These are phyloP conservation scores for Onychomys torridus DNA, from an alignment of 2,797 vertebrate species.

Conservation along the genomic window DNA sequence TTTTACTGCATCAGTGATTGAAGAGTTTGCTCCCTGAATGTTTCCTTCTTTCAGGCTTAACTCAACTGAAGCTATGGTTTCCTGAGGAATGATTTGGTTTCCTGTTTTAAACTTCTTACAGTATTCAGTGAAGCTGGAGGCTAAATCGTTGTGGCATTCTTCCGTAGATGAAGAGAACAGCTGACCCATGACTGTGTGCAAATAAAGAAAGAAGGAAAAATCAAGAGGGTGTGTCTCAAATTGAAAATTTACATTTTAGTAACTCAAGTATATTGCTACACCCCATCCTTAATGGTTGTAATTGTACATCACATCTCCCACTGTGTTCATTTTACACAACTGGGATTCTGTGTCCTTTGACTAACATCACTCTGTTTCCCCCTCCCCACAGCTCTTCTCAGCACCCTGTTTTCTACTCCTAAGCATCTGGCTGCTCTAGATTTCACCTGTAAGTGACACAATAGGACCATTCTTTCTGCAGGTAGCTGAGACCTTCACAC, in stretches of 20 bases:
- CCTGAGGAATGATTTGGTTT: not conserved
- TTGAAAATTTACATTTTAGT: not conserved
- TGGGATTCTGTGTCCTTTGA: not conserved
- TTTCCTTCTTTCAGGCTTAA: not conserved
- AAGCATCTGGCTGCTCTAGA: not conserved
- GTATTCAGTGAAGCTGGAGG: not conserved
- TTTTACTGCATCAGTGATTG: not conserved
- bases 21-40: not conserved
- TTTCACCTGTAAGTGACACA: not conserved
- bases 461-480: too few species aligned
- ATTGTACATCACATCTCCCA: not conserved
- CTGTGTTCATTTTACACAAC: not conserved
- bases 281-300: not conserved
- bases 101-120: not conserved
- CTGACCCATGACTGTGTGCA: conserved; percentile 14
- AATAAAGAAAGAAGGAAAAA: not conserved
- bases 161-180: not conserved
- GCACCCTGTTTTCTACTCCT: not conserved
- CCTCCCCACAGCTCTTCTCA: not conserved
- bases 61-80: not conserved
- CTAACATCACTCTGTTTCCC: not conserved
- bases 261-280: not conserved
- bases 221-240: not conserved
- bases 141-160: not conserved
- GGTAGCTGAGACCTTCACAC: not conserved